phyloP scores from a whole-genome alignment of 2,797 vertebrate species.

The Avahi laniger region DNA sequence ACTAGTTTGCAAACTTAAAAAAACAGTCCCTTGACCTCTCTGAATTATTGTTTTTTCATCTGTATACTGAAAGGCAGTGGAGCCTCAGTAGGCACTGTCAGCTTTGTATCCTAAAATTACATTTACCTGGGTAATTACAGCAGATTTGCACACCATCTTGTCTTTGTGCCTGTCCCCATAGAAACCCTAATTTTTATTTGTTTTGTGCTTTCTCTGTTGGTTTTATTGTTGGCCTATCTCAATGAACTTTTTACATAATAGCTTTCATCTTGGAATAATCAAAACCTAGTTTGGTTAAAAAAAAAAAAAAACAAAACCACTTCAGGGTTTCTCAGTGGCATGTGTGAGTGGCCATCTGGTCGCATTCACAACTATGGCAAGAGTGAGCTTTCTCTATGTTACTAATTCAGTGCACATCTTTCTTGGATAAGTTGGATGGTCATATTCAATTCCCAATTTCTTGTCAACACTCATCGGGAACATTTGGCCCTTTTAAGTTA shows the following conservation, averaged over 20 bases:
- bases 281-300: neutral
- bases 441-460: conserved; percentile 55
- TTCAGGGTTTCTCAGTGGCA: conserved; percentile 34
- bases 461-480: conserved; percentile 39
- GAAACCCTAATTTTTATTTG: neutral
- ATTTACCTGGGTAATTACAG: neutral
- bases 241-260: conserved; percentile 12
- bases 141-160: neutral
- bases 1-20: neutral
- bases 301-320: neutral
- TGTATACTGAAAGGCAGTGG: neutral
- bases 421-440: conserved; percentile 42
- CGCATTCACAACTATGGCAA: neutral
- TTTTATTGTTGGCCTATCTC: neutral
- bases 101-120: neutral
- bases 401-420: conserved; percentile 48
- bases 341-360: conserved; percentile 56
- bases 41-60: neutral
- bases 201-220: neutral
- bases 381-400: neutral
- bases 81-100: neutral
- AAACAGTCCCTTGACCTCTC: neutral
- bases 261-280: conserved; percentile 57
- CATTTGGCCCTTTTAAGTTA: conserved; percentile 51
- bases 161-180: neutral